Conservation (phyloP, 2,888 invertebrate genomes). For the Diarsia rubi region DNA sequence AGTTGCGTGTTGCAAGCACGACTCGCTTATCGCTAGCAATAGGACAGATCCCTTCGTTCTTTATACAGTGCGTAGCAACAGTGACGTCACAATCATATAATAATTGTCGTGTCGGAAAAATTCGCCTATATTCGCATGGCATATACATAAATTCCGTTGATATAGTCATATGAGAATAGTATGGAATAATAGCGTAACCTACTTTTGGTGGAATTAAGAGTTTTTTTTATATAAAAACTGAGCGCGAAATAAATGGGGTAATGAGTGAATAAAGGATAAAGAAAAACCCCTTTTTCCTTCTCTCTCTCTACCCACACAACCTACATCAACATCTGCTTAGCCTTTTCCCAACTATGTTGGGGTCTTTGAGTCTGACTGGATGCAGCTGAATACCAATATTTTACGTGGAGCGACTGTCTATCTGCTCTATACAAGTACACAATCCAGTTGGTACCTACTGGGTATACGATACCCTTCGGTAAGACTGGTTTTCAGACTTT, state of each 20-base stretch:
- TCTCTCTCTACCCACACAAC: no score
- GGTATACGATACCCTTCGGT: no score
- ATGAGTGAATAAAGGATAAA: neutral
- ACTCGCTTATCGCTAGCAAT: neutral
- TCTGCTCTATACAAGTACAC: no score
- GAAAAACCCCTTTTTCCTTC: neutral
- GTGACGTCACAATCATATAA: conserved; percentile 51
- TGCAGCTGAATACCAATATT: neutral
- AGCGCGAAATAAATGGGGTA: neutral
- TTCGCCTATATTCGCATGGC: conserved; percentile 50
- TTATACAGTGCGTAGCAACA: conserved; percentile 57
- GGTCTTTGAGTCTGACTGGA: neutral
- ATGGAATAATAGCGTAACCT: conserved; percentile 36
- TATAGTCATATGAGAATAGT: conserved; percentile 43
- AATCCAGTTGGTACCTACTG: no score
- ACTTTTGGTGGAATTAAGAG: conserved; percentile 15
- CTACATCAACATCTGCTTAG: neutral
- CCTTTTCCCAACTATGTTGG: no score
- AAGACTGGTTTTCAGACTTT: no score
- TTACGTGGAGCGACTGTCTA: no score
- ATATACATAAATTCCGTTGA: conserved; percentile 45
- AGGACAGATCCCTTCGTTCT: neutral
- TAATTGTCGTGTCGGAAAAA: conserved; percentile 50
- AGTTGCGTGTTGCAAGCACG: neutral
- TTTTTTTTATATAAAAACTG: conserved; percentile 1